Conservation (phyloP, 2,888 invertebrate genomes). For the Listrodromus nycthemerus region DNA sequence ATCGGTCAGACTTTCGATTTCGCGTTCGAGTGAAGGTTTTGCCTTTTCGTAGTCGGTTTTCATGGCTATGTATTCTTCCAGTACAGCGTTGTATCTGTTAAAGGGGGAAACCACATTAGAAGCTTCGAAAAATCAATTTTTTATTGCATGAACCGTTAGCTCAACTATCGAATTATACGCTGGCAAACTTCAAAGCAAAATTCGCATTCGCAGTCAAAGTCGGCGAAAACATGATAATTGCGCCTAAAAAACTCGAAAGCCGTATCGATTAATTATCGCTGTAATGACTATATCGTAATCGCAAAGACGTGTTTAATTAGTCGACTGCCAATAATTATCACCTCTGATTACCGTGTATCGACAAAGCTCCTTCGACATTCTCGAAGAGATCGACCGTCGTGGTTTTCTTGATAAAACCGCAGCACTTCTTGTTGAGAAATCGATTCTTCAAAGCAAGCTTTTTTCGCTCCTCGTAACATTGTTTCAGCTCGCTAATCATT, state of each 20-base stretch:
- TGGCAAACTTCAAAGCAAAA: too few species aligned
- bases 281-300: neutral
- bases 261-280: neutral
- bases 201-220: too few species aligned
- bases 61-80: constrained; percentile 66
- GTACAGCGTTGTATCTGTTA: constrained; percentile 64
- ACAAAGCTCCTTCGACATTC: constrained; percentile 55
- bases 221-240: too few species aligned
- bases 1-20: constrained; percentile 25
- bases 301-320: neutral
- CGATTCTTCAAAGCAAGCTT: constrained; percentile 64
- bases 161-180: too few species aligned
- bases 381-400: constrained; percentile 64
- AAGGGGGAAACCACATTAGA: neutral
- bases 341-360: constrained; percentile 56
- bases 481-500: constrained; percentile 60
- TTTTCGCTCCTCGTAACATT: constrained; percentile 60
- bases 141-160: too few species aligned
- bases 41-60: constrained; percentile 46
- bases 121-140: too few species aligned
- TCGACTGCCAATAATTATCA: constrained; percentile 6
- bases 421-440: constrained; percentile 71
- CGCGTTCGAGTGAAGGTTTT: constrained; percentile 25
- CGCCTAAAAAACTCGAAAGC: too few species aligned
- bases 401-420: constrained; percentile 61